Base-by-base conservation (phyloP, 2,113 vertebrate species). In the Ammodramus savannarum region DNA sequence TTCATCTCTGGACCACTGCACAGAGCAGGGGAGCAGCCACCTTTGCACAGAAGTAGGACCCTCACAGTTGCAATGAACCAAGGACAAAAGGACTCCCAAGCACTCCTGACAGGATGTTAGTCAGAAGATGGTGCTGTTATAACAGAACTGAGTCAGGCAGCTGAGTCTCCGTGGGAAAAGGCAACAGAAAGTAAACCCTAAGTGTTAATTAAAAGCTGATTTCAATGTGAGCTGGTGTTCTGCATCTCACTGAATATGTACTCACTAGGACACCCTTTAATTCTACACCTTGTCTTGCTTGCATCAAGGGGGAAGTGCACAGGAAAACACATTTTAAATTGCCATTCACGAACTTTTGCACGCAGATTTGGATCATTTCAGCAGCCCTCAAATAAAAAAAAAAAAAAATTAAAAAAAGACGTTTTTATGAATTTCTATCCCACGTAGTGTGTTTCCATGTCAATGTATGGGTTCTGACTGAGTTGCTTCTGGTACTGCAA, bases 61-160 rank as follows among this genome's bases (percentile, higher is more conserved):
- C 21, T 68, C 36, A 61, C 48, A 91, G 32, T 13, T 65, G 14
- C 62, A 86, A 31, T 34, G 44, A 87, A 76, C 15, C 43, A 48
- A 65, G 73, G 55, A 39, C 5, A 77, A 72, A 90, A 91, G 26
- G 25, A 31, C 23, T 71, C 57, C 43, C 51, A 61, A 61, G 12
- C 49, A 29, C 39, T 94, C 32, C 51, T 76, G 51, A 31, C 21
- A 58, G 67, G 44, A 34, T 1, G 0, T 63, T 81, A 82, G 90
- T 95, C 94, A 96, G 93, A 97, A 96, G 92, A 92, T 92, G 90
- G 84, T 94, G 91, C 92, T 96, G 6, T 95, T 94, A 94, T 81
- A 88, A 87, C 34, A 79, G 62, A 78, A 66, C 62, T 87, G n/a
- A n/a, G n/a, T n/a, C n/a, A 89, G 69, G 69, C 80, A 85, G 57